Evolutionary conservation across 1,140 invertebrate species (phyloP).

Genomic region (Papilio polytes): DNA sequence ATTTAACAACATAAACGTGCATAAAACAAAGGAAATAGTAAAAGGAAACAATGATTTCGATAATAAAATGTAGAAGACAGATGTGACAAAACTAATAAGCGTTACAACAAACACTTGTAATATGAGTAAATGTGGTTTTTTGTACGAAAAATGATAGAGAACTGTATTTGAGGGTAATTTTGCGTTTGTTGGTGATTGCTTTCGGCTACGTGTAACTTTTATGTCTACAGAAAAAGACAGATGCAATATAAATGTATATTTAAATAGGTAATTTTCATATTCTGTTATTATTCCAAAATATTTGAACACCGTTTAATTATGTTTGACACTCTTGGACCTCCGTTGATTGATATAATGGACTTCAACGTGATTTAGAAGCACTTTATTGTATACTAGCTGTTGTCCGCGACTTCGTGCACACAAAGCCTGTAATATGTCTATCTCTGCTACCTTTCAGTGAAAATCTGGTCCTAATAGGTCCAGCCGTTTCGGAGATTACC

Average conservation of each 20-base stretch:
- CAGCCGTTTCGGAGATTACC: too few relatives aligned
- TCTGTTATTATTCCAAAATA: too few relatives aligned
- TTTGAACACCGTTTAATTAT: too few relatives aligned
- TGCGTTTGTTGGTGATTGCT: not conserved
- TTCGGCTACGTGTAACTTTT: not conserved
- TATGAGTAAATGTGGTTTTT: not conserved
- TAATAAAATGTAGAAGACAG: constrained; percentile 1
- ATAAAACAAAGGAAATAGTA: constrained; percentile 4
- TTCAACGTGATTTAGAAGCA: too few relatives aligned
- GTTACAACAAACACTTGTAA: not conserved
- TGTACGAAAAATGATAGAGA: not conserved
- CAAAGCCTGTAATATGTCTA: too few relatives aligned
- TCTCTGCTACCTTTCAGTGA: too few relatives aligned
- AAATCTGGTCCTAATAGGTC: too few relatives aligned
- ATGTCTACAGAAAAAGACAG: not conserved
- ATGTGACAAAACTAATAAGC: not conserved
- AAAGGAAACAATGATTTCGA: constrained; percentile 1
- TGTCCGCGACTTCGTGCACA: not conserved
- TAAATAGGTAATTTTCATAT: too few relatives aligned
- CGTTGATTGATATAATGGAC: too few relatives aligned
- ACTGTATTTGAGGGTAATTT: not conserved
- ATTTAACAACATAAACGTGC: constrained; percentile 13
- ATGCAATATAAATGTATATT: too few relatives aligned
- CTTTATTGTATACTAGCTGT: not conserved
- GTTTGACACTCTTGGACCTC: too few relatives aligned